Evolutionary conservation across 2,888 invertebrate species (phyloP).

Genomic region (Agrochola lychnidis): DNA sequence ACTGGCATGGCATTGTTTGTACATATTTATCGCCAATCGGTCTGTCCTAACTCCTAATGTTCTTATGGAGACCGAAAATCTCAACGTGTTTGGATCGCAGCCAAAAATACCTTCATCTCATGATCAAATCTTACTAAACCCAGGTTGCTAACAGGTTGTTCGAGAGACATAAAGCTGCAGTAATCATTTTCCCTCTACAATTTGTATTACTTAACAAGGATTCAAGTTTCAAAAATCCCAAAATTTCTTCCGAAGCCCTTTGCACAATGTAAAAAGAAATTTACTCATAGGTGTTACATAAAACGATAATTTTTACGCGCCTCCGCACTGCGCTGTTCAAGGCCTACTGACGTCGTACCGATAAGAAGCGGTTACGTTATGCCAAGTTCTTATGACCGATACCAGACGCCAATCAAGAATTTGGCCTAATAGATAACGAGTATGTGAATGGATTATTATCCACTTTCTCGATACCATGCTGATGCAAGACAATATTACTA

Average conservation of each 20-base stretch:
- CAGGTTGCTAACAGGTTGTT: neutral
- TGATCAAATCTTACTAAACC: neutral
- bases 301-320: slow-evolving; percentile 25
- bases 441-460: slow-evolving; percentile 13
- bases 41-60: neutral
- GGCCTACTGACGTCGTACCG: slow-evolving; percentile 52
- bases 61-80: slow-evolving; percentile 13
- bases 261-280: neutral
- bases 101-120: slow-evolving; percentile 27
- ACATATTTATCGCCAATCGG: neutral
- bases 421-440: slow-evolving; percentile 36
- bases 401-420: slow-evolving; percentile 42
- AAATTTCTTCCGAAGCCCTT: neutral
- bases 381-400: slow-evolving; percentile 56
- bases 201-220: neutral
- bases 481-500: slow-evolving; percentile 31
- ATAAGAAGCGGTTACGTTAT: slow-evolving; percentile 56
- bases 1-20: slow-evolving; percentile 30
- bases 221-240: neutral
- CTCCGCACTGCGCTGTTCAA: slow-evolving; percentile 42
- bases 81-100: neutral
- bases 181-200: neutral
- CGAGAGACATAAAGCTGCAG: neutral
- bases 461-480: neutral
- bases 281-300: slow-evolving; percentile 35